Conservation (phyloP, 2,113 vertebrate species). For the Clarias magur region DNA sequence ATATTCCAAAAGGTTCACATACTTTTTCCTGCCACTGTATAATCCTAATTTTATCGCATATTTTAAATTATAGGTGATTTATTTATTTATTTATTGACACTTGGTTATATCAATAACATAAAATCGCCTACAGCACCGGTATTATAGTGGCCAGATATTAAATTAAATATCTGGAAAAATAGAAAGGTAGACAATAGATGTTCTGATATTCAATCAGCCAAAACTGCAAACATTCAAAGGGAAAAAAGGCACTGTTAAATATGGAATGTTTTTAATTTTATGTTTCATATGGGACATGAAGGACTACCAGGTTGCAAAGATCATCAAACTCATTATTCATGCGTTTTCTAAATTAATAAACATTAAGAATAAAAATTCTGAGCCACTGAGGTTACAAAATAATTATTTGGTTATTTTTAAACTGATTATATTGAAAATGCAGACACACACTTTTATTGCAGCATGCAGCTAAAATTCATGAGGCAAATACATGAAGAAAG, state of each 20-base stretch:
- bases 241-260: slow-evolving; percentile 12
- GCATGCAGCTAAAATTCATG: slow-evolving; percentile 61
- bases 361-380: slow-evolving; percentile 15
- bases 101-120: background rate
- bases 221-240: background rate
- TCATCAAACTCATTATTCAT: slow-evolving; percentile 34
- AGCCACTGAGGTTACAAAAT: slow-evolving; percentile 46
- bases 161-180: too few species aligned
- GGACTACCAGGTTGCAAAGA: slow-evolving; percentile 14
- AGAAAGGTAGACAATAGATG: background rate
- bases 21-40: background rate
- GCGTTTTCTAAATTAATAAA: slow-evolving; percentile 35
- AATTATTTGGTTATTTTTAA: slow-evolving; percentile 45
- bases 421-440: slow-evolving; percentile 46
- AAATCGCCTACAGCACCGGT: background rate
- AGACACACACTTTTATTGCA: slow-evolving; percentile 58
- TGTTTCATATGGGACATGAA: background rate
- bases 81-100: background rate
- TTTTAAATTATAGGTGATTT: background rate
- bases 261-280: background rate
- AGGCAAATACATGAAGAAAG: slow-evolving; percentile 46
- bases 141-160: background rate
- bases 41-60: background rate
- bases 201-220: background rate
- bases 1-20: too few species aligned